Evolutionary conservation across 2,888 invertebrate genomes (phyloP), one percentile per base, ranked within the genome.

Genomic region (Leistus spinibarbis): DNA sequence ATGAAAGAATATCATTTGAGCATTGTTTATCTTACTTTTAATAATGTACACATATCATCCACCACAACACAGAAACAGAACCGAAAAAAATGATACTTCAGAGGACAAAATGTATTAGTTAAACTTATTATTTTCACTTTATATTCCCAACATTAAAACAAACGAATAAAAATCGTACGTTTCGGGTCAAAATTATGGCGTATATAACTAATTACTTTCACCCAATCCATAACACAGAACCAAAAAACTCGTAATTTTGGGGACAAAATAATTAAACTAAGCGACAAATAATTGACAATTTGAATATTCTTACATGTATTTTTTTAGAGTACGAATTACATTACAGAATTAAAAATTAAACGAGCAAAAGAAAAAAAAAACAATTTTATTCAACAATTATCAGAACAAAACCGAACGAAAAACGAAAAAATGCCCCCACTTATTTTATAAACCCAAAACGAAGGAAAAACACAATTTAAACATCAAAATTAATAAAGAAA

Each of bases 1-100:
- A 57, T 63, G 40, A 70, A 70, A 10, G 17, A 66, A 72, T 27
- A 7, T 23, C 20, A 54, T 13, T 63, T 72, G 72, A 72, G 72
- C 72, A 72, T 72, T 70, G 53, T 70, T 54, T 20, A 40, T 13
- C 20, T 54, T 20, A 67, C 20, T 54, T 54, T 40, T 40, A 40
- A 40, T 40, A 40, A 40, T 40, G 7, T 40, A 40, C 7, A 40
- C 40, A 40, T 20, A 67, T 64, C 71, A 62, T 17, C n/a, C 63
- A 64, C 22, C 54, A 72, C 64, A 65, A 65, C 24, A 65, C 71
- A 54, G 40, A 40, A 40, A 40, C 40, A 40, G 40, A 40, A 40
- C 40, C 1, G 40, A 40, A 40, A 40, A 40, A 24, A 40, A 40
- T 40, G 1, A 40, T 40, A 40, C 13, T 40, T 40, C 13, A 40